Evolutionary conservation across 2,888 invertebrate species (phyloP).

Genomic region (Tanypteryx hageni): DNA sequence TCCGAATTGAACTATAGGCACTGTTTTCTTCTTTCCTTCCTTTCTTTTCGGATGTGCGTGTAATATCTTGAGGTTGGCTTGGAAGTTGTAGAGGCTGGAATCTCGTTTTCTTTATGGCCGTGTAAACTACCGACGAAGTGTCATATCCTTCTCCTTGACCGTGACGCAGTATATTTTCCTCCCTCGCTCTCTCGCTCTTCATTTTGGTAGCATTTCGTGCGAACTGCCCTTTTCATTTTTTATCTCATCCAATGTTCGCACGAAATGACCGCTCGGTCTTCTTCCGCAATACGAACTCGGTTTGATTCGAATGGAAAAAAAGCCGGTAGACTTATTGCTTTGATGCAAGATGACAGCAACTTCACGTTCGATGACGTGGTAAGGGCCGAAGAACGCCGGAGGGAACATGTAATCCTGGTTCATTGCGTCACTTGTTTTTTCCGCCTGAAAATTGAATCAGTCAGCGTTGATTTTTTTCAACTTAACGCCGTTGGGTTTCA

Average conservation of each 20-base stretch:
- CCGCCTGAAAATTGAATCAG: neutral
- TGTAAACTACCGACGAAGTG: slow-evolving; percentile 19
- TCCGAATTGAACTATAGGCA: neutral
- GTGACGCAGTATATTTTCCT: neutral
- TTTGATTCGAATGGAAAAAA: neutral
- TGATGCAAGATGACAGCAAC: neutral
- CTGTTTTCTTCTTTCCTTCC: neutral
- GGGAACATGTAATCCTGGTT: neutral
- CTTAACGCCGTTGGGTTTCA: neutral
- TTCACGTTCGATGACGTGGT: slow-evolving; percentile 13
- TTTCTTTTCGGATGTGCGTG: neutral
- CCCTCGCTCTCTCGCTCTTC: neutral
- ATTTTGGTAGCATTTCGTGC: slow-evolving; percentile 1
- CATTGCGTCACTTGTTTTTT: slow-evolving; percentile 19
- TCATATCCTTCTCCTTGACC: slow-evolving; percentile 24
- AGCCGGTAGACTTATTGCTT: neutral
- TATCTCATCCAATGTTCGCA: neutral
- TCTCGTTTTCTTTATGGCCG: slow-evolving; percentile 28
- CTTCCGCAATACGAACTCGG: neutral
- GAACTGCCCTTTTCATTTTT: slow-evolving; percentile 14
- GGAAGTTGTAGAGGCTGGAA: slow-evolving; percentile 1
- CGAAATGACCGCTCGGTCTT: neutral
- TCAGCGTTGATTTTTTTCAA: neutral
- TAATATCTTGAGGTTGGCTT: neutral
- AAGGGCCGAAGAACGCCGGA: neutral